Evolutionary conservation across 2,888 invertebrate genomes (phyloP).

Genomic region (Halictus quadricinctus): DNA sequence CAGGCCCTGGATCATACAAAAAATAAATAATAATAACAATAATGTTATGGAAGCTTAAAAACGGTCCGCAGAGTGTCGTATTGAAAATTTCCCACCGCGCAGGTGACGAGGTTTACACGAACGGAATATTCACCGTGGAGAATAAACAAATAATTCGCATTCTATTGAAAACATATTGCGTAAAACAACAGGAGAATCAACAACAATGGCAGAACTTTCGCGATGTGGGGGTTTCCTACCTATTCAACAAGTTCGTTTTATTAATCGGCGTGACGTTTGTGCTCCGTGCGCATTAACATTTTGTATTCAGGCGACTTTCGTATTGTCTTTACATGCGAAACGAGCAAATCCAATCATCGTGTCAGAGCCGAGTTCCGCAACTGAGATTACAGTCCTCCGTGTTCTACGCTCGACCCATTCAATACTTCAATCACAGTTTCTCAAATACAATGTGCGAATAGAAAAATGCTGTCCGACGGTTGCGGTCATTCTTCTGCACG

Average conservation of each 20-base stretch:
- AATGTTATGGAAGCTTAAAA: not conserved
- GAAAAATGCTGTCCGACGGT: not conserved
- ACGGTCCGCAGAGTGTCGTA: not conserved
- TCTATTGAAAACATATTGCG: not conserved
- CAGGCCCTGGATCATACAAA: too few species aligned
- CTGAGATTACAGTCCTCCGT: not conserved
- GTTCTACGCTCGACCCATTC: not conserved
- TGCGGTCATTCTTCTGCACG: not conserved
- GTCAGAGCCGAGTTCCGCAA: not conserved
- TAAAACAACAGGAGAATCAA: not conserved
- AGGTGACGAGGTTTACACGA: not conserved
- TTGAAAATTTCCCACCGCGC: not conserved
- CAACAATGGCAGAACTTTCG: not conserved
- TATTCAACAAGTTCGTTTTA: conserved; percentile 2
- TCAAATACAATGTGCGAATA: not conserved
- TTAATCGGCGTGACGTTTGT: not conserved
- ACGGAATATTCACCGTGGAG: not conserved
- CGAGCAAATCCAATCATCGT: conserved; percentile 2
- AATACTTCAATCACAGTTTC: not conserved
- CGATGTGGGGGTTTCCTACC: not conserved
- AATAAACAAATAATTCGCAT: not conserved
- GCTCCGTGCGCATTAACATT: not conserved
- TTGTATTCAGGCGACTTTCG: not conserved
- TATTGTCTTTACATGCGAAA: not conserved
- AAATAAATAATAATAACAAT: too few species aligned